Conservation (phyloP, 2,113 vertebrate genomes). For the Actenoides hombroni region DNA sequence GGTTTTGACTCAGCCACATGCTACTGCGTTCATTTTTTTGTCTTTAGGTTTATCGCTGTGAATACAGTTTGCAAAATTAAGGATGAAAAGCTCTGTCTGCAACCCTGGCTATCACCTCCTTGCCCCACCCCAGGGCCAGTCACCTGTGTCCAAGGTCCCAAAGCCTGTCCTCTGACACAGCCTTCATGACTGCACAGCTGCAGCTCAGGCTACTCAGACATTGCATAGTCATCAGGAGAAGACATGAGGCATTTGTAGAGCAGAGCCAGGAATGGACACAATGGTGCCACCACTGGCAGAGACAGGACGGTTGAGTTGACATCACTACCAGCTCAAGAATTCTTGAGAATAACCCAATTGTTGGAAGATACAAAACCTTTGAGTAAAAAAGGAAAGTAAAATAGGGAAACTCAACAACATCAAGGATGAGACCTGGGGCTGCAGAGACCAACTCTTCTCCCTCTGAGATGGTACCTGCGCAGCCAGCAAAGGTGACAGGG, state of each 20-base stretch:
- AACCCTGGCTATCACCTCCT: neutral
- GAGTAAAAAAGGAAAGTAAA: neutral
- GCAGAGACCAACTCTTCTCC: neutral
- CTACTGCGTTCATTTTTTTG: neutral
- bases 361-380: neutral
- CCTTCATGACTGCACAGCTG: fast-evolving
- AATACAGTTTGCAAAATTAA: neutral
- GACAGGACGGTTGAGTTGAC: neutral
- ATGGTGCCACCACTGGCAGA: neutral
- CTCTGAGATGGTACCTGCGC: neutral
- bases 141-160: neutral
- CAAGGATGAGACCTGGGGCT: neutral
- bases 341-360: fast-evolving
- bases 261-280: neutral
- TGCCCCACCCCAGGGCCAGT: neutral
- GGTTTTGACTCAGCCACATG: neutral
- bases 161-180: neutral
- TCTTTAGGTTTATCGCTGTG: neutral
- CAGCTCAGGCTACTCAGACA: neutral
- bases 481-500: neutral
- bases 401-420: neutral
- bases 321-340: neutral
- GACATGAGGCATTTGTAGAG: neutral
- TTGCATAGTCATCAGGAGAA: neutral
- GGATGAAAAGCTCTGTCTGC: neutral